Base-by-base conservation (phyloP, 2,113 vertebrate genomes). In the Eurystomus gularis region DNA sequence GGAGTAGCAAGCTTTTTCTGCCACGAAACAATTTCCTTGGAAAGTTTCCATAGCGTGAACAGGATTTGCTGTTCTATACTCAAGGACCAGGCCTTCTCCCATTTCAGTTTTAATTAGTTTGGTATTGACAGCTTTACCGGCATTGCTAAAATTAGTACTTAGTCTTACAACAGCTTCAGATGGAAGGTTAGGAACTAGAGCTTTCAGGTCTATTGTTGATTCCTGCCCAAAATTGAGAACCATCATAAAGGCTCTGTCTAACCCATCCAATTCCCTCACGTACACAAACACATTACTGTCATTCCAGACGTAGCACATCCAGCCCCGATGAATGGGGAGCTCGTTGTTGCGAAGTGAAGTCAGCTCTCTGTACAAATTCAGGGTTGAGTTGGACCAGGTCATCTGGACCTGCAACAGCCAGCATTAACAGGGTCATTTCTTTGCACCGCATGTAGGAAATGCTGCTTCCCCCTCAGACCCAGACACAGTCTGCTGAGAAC, bases 1-100 rank as follows among this genome's bases (percentile, higher is more conserved):
- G 57, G 99, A 96, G 80, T 99, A 99, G 95, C 99, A 99, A 46
- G 99, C 99, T 86, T 98, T 99, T 94, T 98, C 98, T 62, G 99
- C 98, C 81, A 99, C 82, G 65, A 98, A 99, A 93, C 99, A 99
- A 35, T 97, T 97, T 7, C 94, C 94, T 91, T 91, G 79, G 60
- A 97, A 96, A 26, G 82, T 78, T 58, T 98, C 95, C 87, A 85
- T 97, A 6, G 51, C 90, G 85, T 99, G 98, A 83, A 99, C 97
- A 26, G 96, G 98, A 28, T 94, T 92, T 79, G 55, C 28, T 57
- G 97, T 98, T 72, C 97, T 98, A 91, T 99, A 99, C 95, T 98
- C 97, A 3, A 99, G 97, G 91, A 99, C 87, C 58, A 99, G 78
- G 24, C 99, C 99, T 94, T 99, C 99, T 42, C 99, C 99, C 13